Percentiles rank a stretch among this genome's conserved stretches.
phyloP scores from a whole-genome alignment of 35 echinoderm and acorn worm genomes.

The Anneissia japonica region DNA sequence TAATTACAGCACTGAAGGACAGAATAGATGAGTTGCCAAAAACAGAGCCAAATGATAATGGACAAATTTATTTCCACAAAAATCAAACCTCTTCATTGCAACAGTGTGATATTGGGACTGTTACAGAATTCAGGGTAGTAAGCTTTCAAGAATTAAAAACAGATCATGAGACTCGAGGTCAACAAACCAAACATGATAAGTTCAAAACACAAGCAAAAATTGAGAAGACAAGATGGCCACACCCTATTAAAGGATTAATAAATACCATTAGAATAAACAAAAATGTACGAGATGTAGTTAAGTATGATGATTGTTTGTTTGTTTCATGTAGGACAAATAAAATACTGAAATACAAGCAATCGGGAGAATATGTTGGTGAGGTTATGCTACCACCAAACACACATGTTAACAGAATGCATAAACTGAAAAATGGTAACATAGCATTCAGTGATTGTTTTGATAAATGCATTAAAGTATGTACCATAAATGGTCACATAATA shows the following conservation, averaged over 20 bases:
- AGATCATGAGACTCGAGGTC: background rate
- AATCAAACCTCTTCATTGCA: background rate
- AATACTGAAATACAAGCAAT: background rate
- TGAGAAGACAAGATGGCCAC: background rate
- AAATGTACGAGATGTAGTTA: background rate
- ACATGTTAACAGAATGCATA: background rate
- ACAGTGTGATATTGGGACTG: background rate
- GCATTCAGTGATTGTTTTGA: background rate
- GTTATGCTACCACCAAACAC: background rate
- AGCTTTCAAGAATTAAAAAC: background rate
- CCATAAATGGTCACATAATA: background rate
- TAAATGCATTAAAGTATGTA: background rate
- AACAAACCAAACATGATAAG: background rate
- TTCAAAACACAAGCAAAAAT: background rate
- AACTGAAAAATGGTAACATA: background rate
- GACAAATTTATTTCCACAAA: background rate
- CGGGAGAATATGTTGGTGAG: background rate
- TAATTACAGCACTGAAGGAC: background rate
- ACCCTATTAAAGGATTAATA: background rate
- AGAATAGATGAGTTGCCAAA: background rate
- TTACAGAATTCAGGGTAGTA: background rate
- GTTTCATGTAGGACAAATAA: background rate
- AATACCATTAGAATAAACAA: background rate
- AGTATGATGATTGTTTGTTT: background rate
- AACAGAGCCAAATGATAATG: background rate